Evolutionary conservation across 2,888 invertebrate species (phyloP), one percentile per base, ranked within the genome.

Genomic region (Tenthredo distinguenda): DNA sequence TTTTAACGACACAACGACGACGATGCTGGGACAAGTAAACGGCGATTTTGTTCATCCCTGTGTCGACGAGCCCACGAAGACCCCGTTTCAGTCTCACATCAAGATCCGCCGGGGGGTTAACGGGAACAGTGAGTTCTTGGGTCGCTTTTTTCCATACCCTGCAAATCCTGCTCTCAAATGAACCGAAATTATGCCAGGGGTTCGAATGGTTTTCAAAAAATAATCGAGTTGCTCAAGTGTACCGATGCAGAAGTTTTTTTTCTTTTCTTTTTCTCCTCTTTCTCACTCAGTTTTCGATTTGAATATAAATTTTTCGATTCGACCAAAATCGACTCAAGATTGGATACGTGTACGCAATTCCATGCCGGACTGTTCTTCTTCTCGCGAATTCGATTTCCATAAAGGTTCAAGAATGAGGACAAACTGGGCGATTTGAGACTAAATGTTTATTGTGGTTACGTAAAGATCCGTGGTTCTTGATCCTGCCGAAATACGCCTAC

Each of bases 21-120:
- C 58, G 21, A 92, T 92, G 92, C 79, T 91, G 85, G 87, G 89
- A 47, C 87, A 90, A 86, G 88, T 90, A 84, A 88, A 89, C 58
- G n/a, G 86, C 26, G 90, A 91, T 43, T 90, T 90, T 84, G 58
- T 90, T 43, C 89, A 90, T 37, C 50, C 87, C 6, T 87, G 89
- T 68, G 84, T 77, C 85, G 71, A 86, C 55, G 91, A 91, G 7
- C 88, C 81, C 58, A 21, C 81, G 40, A 62, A 81, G 21, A 62
- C 58, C 9, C 58, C 62, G 58, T 81, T 81, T 62, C 81, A 81
- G 21, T 10, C 40, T 0, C 81, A 43, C 62, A 31, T 81, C 62
- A 81, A 81, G 15, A 40, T 4, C n/a, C 58, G 47, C 81, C 37
- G 40, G 40, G 40, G 34, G 21, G 62, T 40, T 18, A 62, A 81